These are phyloP conservation scores for Echinometra lucunter DNA, from an alignment of 53 echinoderm and acorn worm genomes.

Conservation along the genomic window DNA sequence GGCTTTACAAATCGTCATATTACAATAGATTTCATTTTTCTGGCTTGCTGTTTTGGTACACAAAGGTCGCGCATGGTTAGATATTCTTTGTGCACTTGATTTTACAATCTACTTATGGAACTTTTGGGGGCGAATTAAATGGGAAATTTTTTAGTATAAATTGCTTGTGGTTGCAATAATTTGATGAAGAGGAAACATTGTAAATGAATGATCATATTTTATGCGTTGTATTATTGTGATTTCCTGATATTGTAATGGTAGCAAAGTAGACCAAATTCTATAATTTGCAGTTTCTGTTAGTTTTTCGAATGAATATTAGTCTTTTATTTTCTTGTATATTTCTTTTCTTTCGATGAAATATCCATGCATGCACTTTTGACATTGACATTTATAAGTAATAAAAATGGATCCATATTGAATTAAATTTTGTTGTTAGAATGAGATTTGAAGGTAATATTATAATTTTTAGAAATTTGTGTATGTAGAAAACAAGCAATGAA, in stretches of 20 bases:
- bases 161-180: not conserved
- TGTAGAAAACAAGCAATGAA: too few species aligned
- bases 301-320: not conserved
- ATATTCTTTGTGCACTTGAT: not conserved
- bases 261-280: too few species aligned
- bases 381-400: too few species aligned
- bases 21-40: not conserved
- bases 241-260: not conserved
- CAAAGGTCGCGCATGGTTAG: not conserved
- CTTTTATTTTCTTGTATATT: not conserved
- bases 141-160: conserved; percentile 27
- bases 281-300: too few species aligned
- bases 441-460: too few species aligned
- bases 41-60: not conserved
- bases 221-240: not conserved
- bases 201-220: not conserved
- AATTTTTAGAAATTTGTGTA: too few species aligned
- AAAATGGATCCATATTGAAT: too few species aligned
- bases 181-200: not conserved
- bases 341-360: too few species aligned
- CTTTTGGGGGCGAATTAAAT: not conserved
- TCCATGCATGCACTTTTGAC: too few species aligned
- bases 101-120: conserved; percentile 31
- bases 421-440: too few species aligned
- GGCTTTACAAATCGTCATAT: not conserved